phyloP scores from a whole-genome alignment of 2,797 vertebrate species.

The Peromyscus melanophrys region DNA sequence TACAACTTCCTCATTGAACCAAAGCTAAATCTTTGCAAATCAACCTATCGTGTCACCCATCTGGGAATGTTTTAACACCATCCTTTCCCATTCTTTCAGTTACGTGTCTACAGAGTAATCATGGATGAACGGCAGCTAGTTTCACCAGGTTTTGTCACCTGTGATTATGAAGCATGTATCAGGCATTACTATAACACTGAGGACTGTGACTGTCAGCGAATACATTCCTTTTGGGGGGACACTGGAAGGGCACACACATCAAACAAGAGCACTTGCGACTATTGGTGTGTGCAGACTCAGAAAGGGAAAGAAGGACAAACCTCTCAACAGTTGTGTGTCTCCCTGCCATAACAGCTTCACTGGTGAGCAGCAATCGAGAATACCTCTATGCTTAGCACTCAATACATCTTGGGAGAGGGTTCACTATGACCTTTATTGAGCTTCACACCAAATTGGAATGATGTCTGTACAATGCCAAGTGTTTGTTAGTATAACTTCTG shows the following conservation, averaged over 20 bases:
- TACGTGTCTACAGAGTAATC: neutral
- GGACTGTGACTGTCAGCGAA: neutral
- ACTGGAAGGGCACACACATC: neutral
- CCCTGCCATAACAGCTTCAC: neutral
- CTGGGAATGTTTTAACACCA: neutral
- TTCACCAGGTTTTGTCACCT: neutral
- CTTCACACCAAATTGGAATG: conserved; percentile 88
- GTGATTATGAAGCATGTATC: neutral
- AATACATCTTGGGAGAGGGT: neutral
- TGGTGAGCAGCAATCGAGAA: neutral
- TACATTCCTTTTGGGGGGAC: neutral
- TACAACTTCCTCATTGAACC: neutral
- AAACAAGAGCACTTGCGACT: too few species aligned
- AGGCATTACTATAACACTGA: neutral
- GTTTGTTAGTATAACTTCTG: conserved; percentile 87
- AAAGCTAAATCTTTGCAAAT: neutral
- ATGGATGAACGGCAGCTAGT: neutral
- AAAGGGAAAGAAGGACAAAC: neutral
- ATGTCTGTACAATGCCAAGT: conserved; percentile 90
- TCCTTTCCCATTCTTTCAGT: neutral
- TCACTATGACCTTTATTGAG: conserved; percentile 90
- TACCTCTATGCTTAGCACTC: neutral
- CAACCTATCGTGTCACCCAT: neutral
- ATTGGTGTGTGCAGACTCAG: neutral
- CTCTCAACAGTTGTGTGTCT: neutral